Evolutionary conservation across 2,797 vertebrate species (phyloP).

Genomic region (Dromococcyx pavoninus): DNA sequence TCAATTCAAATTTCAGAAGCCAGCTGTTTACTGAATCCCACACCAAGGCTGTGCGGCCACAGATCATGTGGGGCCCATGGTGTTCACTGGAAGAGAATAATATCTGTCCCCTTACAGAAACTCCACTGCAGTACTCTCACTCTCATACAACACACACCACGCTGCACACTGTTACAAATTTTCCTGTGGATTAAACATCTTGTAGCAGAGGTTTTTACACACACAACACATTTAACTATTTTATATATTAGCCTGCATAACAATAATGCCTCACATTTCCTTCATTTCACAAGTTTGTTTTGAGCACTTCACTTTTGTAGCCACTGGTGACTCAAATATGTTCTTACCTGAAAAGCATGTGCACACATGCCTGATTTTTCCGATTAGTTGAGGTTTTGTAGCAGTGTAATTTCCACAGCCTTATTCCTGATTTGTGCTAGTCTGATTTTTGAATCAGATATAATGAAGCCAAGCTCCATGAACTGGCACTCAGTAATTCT

Average conservation of each 20-base stretch:
- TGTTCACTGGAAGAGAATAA: background rate
- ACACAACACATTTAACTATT: background rate
- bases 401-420: rapidly evolving
- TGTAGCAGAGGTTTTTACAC: background rate
- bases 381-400: background rate
- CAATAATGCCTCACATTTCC: background rate
- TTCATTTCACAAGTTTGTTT: background rate
- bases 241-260: background rate
- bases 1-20: background rate
- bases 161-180: rapidly evolving
- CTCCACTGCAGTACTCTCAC: too few relatives aligned
- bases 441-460: background rate
- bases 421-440: background rate
- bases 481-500: background rate
- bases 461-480: background rate
- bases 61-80: background rate
- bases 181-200: background rate
- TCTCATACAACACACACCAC: too few relatives aligned
- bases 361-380: rapidly evolving
- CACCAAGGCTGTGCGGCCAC: background rate
- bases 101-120: background rate
- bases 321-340: background rate
- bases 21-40: background rate
- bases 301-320: background rate
- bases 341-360: background rate